Percentiles rank a stretch among this genome's conserved stretches.
Evolutionary conservation across 2,797 vertebrate genomes (phyloP).

Genomic region (Poeciliopsis turneri): DNA sequence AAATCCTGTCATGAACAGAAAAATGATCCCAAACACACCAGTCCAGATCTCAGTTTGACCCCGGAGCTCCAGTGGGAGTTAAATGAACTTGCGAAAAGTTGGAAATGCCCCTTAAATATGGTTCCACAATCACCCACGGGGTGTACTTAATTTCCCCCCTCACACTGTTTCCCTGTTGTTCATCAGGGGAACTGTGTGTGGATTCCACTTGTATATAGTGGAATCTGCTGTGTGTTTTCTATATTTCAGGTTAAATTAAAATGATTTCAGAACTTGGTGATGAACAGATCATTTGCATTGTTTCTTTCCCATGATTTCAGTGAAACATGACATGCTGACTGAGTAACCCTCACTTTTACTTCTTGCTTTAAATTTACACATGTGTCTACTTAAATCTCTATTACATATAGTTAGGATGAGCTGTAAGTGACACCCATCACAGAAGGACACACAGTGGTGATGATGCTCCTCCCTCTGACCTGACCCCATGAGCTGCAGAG

Average conservation of each 20-base stretch:
- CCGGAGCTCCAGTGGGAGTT: background rate
- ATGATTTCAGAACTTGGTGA: background rate
- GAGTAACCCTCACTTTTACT: background rate
- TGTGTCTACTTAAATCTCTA: background rate
- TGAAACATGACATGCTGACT: background rate
- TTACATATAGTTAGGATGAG: background rate
- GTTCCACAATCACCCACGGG: background rate
- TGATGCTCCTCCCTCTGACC: slow-evolving; percentile 48
- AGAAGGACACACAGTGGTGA: slow-evolving; percentile 21
- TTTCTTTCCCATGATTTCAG: background rate
- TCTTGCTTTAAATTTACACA: background rate
- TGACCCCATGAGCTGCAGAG: slow-evolving; percentile 37
- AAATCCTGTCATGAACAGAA: background rate
- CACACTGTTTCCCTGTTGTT: background rate
- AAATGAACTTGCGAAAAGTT: background rate
- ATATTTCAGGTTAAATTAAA: background rate
- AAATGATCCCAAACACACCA: background rate
- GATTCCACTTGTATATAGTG: background rate
- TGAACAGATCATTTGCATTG: background rate
- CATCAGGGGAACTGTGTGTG: background rate
- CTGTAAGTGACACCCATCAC: slow-evolving; percentile 17
- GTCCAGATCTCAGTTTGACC: background rate
- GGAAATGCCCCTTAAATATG: background rate
- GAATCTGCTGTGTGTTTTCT: background rate
- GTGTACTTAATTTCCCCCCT: background rate